These are phyloP conservation scores for Apogon talboti DNA, from an alignment of 2,797 vertebrate species.

Conservation along the genomic window DNA sequence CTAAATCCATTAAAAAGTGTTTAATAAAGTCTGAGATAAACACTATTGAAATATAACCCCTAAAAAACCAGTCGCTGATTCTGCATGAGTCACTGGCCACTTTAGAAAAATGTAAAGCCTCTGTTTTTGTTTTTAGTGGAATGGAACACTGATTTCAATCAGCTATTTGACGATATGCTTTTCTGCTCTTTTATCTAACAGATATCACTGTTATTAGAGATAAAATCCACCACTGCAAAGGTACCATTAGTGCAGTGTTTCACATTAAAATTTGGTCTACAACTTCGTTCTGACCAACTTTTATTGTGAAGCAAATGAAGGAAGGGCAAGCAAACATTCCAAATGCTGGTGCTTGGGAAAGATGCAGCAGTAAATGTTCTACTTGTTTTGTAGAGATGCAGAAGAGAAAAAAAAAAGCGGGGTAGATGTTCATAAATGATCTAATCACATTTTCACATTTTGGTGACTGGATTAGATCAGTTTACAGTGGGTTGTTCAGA, in stretches of 20 bases:
- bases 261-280: not conserved
- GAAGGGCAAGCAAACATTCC: not conserved
- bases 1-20: too few species aligned
- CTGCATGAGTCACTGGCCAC: conserved; percentile 8
- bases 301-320: conserved; percentile 27
- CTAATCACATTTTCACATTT: too few species aligned
- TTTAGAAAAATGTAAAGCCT: conserved; percentile 17
- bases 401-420: too few species aligned
- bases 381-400: too few species aligned
- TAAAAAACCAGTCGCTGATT: too few species aligned
- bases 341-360: not conserved
- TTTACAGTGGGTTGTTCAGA: too few species aligned
- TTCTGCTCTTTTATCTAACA: not conserved
- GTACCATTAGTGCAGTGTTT: not conserved
- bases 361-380: too few species aligned
- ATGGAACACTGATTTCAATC: not conserved
- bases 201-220: too few species aligned
- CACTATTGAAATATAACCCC: too few species aligned
- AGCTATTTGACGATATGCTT: not conserved
- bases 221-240: not conserved
- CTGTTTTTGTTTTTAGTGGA: conserved; percentile 1
- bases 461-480: too few species aligned
- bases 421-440: too few species aligned
- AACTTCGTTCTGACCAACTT: not conserved
- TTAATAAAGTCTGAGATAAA: too few species aligned